Evolutionary conservation across 2,113 vertebrate species (phyloP), one percentile per base, ranked within the genome.

Genomic region (Patagioenas fasciata): DNA sequence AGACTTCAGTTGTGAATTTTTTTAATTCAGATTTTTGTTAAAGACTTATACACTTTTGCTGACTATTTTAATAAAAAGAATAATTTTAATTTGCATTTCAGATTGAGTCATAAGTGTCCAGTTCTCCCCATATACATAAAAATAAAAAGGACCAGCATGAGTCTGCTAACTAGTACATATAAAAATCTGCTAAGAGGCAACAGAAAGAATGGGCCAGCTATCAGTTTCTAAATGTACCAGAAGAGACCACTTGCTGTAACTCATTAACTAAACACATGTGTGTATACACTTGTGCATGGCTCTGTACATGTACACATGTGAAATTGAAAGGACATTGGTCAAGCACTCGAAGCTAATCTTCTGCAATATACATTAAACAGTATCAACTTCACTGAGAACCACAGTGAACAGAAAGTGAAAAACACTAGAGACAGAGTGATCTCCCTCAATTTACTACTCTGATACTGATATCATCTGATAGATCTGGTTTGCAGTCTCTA

Each of bases 281-380:
- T 7, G 14, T 4, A 29, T 4, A 34, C 24, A 28, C 11, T 11
- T 24, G 6, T 23, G 29, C 24, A 38, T 13, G 31, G 57, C n/a
- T 84, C 60, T 66, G 53, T 18, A 48, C 10, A 2, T 0, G 28
- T 24, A 64, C 1, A 0, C 9, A 54, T 4, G 17, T 32, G 29
- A 48, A 38, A 73, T 0, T 26, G 36, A 78, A 73, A 83, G n/a
- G 26, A 70, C 9, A 26, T 1, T 13, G 6, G 47, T n/a, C 26
- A 73, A 89, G 36, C 72, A 86, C 50, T 9, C 65, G 28, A 60
- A 90, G 57, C 15, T 51, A 18, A 80, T 38, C 47, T 78, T 40
- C 32, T 67, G 44, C 17, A 75, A 60, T 6, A 25, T 4, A 75
- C 50, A 71, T 13, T 3, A 32, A 36, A 85, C 42, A 9, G 13